Evolutionary conservation across 2,113 vertebrate genomes (phyloP).

Genomic region (Peromyscus maniculatus): DNA sequence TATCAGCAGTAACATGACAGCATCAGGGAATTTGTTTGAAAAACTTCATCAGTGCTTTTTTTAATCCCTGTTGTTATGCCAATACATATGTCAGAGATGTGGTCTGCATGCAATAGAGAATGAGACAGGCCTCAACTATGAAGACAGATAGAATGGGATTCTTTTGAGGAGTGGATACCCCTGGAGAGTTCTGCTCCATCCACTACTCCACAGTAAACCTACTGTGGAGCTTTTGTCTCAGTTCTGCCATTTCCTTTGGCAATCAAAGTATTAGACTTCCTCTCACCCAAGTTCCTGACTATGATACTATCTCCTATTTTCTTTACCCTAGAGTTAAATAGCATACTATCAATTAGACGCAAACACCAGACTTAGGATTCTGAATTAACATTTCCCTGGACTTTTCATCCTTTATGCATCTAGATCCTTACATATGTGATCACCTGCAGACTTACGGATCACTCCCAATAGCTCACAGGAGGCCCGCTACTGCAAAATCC

Average conservation of each 20-base stretch:
- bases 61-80: not conserved
- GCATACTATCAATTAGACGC: not conserved
- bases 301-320: not conserved
- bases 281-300: not conserved
- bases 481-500: not conserved
- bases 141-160: not conserved
- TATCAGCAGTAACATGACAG: not conserved
- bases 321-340: not conserved
- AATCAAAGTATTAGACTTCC: not conserved
- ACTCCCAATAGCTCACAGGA: not conserved
- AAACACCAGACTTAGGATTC: not conserved
- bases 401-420: not conserved
- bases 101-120: not conserved
- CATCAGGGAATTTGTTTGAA: not conserved
- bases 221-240: not conserved
- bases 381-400: not conserved
- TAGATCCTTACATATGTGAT: not conserved
- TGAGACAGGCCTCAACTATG: not conserved
- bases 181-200: not conserved
- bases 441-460: no score
- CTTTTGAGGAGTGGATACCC: not conserved
- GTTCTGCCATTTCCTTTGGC: not conserved
- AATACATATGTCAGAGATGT: not conserved
- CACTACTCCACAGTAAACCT: not conserved
- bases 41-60: not conserved